phyloP scores from a whole-genome alignment of 2,113 vertebrate genomes.

The Cacatua alba region DNA sequence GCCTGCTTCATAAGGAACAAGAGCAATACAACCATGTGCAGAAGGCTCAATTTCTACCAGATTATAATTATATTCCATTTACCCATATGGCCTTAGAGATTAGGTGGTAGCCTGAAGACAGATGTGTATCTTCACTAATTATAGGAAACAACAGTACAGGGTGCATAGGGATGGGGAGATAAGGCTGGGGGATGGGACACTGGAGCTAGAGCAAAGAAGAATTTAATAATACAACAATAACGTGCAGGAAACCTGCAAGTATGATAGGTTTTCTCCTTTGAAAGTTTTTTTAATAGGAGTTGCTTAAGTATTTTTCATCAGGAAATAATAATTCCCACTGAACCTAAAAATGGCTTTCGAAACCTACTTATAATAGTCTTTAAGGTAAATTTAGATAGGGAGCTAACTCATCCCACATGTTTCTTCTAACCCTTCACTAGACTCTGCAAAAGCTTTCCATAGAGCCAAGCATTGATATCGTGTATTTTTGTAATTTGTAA shows the following conservation, averaged over 20 bases:
- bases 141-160: constrained; percentile 33
- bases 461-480: not conserved
- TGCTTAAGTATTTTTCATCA: constrained; percentile 2
- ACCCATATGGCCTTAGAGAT: constrained; percentile 62
- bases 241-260: not conserved
- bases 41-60: constrained; percentile 33
- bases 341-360: not conserved
- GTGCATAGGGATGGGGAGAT: constrained; percentile 1
- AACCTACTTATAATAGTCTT: not conserved
- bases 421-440: not conserved
- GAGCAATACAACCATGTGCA: constrained; percentile 48
- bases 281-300: not conserved
- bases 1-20: constrained; percentile 36
- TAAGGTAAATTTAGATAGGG: not conserved
- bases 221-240: not conserved
- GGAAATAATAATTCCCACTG: not conserved
- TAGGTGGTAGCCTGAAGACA: constrained; percentile 66
- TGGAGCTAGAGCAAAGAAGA: constrained; percentile 39
- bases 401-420: not conserved
- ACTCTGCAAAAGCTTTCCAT: not conserved
- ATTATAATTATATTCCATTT: constrained; percentile 57
- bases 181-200: constrained; percentile 27
- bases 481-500: not conserved
- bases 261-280: not conserved
- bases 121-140: constrained; percentile 67